Conservation (phyloP, 1,140 invertebrate genomes). For the Drosophila seguyi region DNA sequence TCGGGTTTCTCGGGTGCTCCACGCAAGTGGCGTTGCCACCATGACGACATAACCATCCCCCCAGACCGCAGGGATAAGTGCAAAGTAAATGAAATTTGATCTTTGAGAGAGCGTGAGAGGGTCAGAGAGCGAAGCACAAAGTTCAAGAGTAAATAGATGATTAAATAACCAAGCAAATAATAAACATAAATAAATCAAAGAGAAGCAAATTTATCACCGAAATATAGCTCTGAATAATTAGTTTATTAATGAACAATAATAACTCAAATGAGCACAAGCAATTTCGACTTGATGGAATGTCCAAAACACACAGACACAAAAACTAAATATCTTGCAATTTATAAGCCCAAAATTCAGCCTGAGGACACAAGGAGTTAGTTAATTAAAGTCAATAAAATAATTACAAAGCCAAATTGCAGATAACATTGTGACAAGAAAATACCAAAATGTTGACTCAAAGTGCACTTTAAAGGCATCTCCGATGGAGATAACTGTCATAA, state of each 20-base stretch:
- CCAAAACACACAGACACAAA: neutral
- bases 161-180: slow-evolving; percentile 10
- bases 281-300: neutral
- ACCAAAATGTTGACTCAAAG: slow-evolving; percentile 3
- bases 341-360: neutral
- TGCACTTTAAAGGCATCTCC: neutral
- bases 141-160: slow-evolving; percentile 19
- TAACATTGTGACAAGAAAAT: neutral
- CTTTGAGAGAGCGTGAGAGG: slow-evolving; percentile 2
- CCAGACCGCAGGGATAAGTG: slow-evolving; percentile 20
- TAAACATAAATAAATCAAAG: slow-evolving; percentile 6
- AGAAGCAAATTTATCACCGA: neutral
- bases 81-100: slow-evolving; percentile 45
- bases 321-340: neutral
- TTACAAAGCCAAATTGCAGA: neutral
- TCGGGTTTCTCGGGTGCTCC: neutral
- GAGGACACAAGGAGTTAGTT: neutral
- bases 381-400: slow-evolving; percentile 8
- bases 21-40: slow-evolving; percentile 1
- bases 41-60: neutral
- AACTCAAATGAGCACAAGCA: neutral
- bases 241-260: slow-evolving; percentile 6
- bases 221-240: neutral
- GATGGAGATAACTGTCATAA: slow-evolving; percentile 16
- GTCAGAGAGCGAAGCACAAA: neutral